phyloP scores from a whole-genome alignment of 2,797 vertebrate genomes.

The Melanotaenia nigrans region DNA sequence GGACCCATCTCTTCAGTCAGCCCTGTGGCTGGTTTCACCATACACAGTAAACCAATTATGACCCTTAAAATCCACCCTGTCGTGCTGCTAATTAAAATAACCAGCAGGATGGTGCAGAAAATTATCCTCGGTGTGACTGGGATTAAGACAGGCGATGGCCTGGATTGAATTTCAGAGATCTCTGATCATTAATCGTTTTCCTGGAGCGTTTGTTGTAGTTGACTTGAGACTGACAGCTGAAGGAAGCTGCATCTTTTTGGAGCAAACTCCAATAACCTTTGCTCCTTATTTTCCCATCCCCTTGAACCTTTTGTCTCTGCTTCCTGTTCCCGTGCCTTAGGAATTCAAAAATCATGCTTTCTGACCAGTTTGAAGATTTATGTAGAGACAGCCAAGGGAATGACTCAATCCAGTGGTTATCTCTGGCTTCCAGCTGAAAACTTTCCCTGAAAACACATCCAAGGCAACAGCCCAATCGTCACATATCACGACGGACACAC shows the following conservation, averaged over 20 bases:
- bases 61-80: constrained; percentile 4
- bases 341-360: neutral
- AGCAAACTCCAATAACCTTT: constrained; percentile 30
- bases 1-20: constrained; percentile 11
- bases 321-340: constrained; percentile 13
- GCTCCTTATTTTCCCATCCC: neutral
- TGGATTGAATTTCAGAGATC: neutral
- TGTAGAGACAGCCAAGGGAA: neutral
- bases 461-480: constrained; percentile 66
- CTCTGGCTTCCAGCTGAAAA: constrained; percentile 11
- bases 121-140: constrained; percentile 32
- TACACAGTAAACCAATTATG: constrained; percentile 28
- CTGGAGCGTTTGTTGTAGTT: neutral
- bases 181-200: neutral
- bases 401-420: neutral
- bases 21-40: neutral
- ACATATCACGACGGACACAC: constrained; percentile 18
- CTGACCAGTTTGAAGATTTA: neutral
- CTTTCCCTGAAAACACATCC: constrained; percentile 46
- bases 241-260: neutral
- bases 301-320: constrained; percentile 14
- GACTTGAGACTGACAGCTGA: neutral
- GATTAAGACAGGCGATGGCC: constrained; percentile 11
- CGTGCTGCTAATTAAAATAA: constrained; percentile 34
- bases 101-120: constrained; percentile 2